Evolutionary conservation across 2,888 invertebrate genomes (phyloP).

Genomic region (Cantharis nigra): DNA sequence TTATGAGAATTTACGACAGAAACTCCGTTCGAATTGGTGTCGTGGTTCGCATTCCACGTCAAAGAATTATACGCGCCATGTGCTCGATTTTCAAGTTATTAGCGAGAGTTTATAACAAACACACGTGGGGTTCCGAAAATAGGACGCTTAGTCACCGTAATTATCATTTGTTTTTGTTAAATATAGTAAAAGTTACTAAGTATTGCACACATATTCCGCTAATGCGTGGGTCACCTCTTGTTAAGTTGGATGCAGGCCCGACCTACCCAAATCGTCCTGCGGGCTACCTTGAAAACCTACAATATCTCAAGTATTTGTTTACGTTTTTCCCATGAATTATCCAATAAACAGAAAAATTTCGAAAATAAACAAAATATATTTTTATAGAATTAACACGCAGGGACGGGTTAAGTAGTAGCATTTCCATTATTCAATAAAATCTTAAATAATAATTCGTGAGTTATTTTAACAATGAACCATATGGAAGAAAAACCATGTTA

Average conservation of each 20-base stretch:
- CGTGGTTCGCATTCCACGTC: not conserved
- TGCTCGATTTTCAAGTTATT: not conserved
- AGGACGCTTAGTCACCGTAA: not conserved
- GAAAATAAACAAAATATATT: not conserved
- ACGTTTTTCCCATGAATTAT: too few species aligned
- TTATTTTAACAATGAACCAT: not conserved
- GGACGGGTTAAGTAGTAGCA: not conserved
- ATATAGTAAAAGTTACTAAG: not conserved
- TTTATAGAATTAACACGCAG: not conserved
- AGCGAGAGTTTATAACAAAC: not conserved
- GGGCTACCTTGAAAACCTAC: too few species aligned
- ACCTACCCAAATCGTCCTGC: too few species aligned
- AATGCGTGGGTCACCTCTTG: not conserved
- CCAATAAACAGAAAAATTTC: not conserved
- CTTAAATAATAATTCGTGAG: not conserved
- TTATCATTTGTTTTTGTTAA: not conserved
- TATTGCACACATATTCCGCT: not conserved
- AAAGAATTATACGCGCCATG: not conserved
- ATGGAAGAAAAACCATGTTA: not conserved
- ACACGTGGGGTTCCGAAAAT: not conserved
- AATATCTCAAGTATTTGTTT: too few species aligned
- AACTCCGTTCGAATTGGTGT: not conserved
- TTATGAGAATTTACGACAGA: not conserved
- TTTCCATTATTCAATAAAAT: not conserved
- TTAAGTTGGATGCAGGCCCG: not conserved